Base-by-base conservation (phyloP, 2,113 vertebrate species). In the Alouatta palliata region DNA sequence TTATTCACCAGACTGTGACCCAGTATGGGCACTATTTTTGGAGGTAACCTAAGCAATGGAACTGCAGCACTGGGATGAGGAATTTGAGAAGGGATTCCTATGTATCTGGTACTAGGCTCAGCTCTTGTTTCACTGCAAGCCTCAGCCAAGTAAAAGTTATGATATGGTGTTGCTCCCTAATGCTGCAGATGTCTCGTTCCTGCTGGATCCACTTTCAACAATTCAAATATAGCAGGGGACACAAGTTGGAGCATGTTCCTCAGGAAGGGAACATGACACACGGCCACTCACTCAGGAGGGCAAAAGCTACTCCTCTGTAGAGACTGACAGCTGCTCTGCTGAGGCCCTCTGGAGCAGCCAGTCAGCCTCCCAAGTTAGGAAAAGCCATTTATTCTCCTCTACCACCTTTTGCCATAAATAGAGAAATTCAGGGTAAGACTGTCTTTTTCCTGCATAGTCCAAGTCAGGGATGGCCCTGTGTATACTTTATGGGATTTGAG, bases 191-290 rank as follows among this genome's bases (percentile, higher is more conserved):
- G 80, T 81, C 91, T 92, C 70, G 68, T 92, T 97, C 92, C 92
- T 95, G 79, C n/a, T 96, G 56, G 96, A 95, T 93, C 92, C 89
- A 80, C 96, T 97, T 97, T 96, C 96, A 97, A 54, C 64, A 84
- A 87, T 87, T 91, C 96, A 97, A 97, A 97, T 97, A 97, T 97
- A 97, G 95, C 92, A 97, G 81, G 56, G 40, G 87, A 85, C 70
- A 90, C 97, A 97, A 96, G 97, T 95, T n/a, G 3, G 49, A 96
- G 68, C 97, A 90, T 96, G 96, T 96, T 96, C 43, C 64, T 96
- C 90, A 81, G 96, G 87, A 97, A 97, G 87, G 52, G 40, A 76
- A 93, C 49, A 80, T 66, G 80, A 73, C 97, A 97, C 45, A 12
- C 95, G 79, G 83, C 79, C 70, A 92, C 70, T 95, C 90, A 66